Percentiles rank a stretch among this genome's conserved stretches.
Conservation (phyloP, 1,140 invertebrate species). For the Cardiocondyla obscurior region DNA sequence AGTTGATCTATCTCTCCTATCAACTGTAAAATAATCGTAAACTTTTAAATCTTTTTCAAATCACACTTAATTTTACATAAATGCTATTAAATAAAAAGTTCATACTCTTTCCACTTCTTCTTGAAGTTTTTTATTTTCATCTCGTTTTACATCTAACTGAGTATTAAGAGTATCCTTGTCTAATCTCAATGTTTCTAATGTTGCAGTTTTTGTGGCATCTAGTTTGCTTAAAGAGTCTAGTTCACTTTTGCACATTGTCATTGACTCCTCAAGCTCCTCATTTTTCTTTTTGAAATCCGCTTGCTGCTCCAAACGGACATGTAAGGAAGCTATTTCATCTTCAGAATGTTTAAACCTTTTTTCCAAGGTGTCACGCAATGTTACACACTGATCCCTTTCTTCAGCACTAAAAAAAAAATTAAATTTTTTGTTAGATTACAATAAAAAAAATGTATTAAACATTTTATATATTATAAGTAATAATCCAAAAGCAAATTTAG, state of each 20-base stretch:
- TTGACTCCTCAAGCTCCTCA: constrained; percentile 72
- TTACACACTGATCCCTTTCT: constrained; percentile 81
- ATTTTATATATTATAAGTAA: background rate
- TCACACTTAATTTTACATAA: background rate
- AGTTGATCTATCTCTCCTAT: constrained; percentile 75
- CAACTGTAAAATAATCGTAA: constrained; percentile 65
- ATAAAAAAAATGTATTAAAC: background rate
- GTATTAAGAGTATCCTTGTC: constrained; percentile 78
- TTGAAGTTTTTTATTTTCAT: constrained; percentile 78
- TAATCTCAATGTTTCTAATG: constrained; percentile 78
- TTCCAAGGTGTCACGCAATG: constrained; percentile 70
- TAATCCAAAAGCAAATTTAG: background rate
- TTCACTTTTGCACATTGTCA: constrained; percentile 78
- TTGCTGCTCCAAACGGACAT: constrained; percentile 76
- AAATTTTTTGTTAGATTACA: constrained; percentile 2
- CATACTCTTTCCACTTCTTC: constrained; percentile 76
- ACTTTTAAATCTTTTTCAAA: background rate
- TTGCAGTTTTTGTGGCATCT: constrained; percentile 76
- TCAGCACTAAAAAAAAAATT: constrained; percentile 75
- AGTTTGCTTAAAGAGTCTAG: constrained; percentile 81
- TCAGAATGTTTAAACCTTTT: constrained; percentile 73
- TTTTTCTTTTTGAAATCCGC: constrained; percentile 71
- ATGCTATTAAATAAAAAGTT: background rate
- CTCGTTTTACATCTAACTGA: constrained; percentile 73
- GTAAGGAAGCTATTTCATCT: constrained; percentile 72